These are phyloP conservation scores for Xiphydria camelus DNA, from an alignment of 2,888 invertebrate genomes.

Conservation along the genomic window DNA sequence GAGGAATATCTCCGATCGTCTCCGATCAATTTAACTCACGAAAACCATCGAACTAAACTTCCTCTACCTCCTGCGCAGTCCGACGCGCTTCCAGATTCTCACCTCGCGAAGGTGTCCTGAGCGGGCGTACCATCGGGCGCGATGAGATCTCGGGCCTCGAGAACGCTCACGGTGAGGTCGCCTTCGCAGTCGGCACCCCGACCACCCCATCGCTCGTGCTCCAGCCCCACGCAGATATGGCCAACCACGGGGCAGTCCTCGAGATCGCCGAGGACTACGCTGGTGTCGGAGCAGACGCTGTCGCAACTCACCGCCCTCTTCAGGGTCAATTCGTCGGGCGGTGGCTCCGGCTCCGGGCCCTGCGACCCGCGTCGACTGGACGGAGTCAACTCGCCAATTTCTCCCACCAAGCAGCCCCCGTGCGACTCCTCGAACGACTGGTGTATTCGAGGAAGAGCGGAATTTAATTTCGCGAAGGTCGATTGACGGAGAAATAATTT, in stretches of 20 bases:
- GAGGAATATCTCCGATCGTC: too few species aligned
- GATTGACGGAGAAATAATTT: neutral
- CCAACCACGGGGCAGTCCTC: conserved; percentile 74
- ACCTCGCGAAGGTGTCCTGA: conserved; percentile 73
- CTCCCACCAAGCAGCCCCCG: conserved; percentile 27
- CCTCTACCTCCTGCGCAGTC: neutral
- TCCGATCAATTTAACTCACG: too few species aligned
- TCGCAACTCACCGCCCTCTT: conserved; percentile 77
- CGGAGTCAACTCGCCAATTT: conserved; percentile 31
- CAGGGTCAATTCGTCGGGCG: conserved; percentile 55
- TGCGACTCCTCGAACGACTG: conserved; percentile 40
- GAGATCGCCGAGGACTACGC: conserved; percentile 70
- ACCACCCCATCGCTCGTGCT: conserved; percentile 74
- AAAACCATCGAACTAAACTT: neutral
- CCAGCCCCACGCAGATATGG: conserved; percentile 74
- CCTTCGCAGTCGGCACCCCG: conserved; percentile 61
- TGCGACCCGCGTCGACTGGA: conserved; percentile 42
- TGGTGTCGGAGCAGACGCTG: conserved; percentile 79
- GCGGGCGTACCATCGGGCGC: conserved; percentile 65
- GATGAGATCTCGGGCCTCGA: conserved; percentile 75
- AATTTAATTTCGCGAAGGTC: too few species aligned
- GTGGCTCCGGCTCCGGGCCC: conserved; percentile 44
- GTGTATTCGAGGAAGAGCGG: too few species aligned
- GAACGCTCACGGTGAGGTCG: conserved; percentile 70
- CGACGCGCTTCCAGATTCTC: neutral